Evolutionary conservation across 2,113 vertebrate species (phyloP).

Genomic region (Pavo muticus): DNA sequence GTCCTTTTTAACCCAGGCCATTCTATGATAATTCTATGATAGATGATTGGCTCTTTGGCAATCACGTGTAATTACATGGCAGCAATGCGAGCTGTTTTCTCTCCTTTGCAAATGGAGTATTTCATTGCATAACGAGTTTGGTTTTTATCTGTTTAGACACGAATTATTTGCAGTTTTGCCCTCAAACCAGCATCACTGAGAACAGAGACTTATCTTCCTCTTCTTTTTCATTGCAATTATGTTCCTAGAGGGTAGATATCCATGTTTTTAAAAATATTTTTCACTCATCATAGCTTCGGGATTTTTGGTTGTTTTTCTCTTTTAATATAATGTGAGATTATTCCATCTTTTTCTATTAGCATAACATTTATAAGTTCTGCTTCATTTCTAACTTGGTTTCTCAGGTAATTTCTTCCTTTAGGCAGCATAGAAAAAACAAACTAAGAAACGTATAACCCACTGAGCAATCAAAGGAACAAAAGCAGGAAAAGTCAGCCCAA

Average conservation of each 20-base stretch:
- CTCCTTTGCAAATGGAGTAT: not conserved
- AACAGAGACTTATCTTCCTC: slow-evolving; percentile 17
- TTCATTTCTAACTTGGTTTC: slow-evolving; percentile 37
- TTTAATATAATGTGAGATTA: slow-evolving; percentile 40
- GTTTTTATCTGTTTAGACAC: not conserved
- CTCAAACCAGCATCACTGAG: slow-evolving; percentile 17
- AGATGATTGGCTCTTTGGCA: not conserved
- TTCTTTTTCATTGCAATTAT: not conserved
- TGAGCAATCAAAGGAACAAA: slow-evolving; percentile 35
- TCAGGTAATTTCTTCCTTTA: slow-evolving; percentile 57
- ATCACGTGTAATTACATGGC: not conserved
- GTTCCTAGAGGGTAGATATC: slow-evolving; percentile 22
- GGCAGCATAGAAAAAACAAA: not conserved
- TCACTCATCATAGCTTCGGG: slow-evolving; percentile 22
- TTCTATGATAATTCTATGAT: too few species aligned
- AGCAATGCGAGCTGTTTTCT: not conserved
- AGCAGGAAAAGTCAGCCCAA: not conserved
- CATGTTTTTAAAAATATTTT: slow-evolving; percentile 39
- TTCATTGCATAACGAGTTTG: not conserved
- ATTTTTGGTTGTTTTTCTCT: slow-evolving; percentile 48
- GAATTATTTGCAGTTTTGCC: slow-evolving; percentile 29
- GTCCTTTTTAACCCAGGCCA: too few species aligned
- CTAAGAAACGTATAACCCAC: not conserved
- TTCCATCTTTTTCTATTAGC: slow-evolving; percentile 58
- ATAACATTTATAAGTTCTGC: slow-evolving; percentile 52